Conservation (phyloP, 2,888 invertebrate species). For the Rhabditoides inermis region DNA sequence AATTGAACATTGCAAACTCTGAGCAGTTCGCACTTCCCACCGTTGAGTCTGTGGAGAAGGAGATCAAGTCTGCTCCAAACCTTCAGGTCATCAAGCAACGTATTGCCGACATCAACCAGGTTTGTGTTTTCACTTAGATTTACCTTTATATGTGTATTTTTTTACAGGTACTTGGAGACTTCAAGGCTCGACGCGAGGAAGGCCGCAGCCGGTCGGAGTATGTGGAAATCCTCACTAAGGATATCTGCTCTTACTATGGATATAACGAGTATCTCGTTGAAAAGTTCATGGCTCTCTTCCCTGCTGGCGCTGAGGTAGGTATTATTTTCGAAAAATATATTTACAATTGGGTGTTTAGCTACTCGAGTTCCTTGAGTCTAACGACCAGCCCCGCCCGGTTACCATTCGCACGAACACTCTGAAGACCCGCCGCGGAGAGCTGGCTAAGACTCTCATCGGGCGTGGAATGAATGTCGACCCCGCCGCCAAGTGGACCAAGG, state of each 20-base stretch:
- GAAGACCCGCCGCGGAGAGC: slow-evolving; percentile 62
- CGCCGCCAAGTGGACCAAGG: slow-evolving; percentile 95
- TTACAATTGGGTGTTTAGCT: slow-evolving; percentile 59
- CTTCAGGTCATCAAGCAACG: slow-evolving; percentile 41
- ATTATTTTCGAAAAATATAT: slow-evolving; percentile 23
- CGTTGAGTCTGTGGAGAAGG: slow-evolving; percentile 41
- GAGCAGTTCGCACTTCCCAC: slow-evolving; percentile 35
- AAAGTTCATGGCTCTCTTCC: slow-evolving; percentile 79
- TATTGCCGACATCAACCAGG: slow-evolving; percentile 44
- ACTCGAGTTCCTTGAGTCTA: slow-evolving; percentile 87
- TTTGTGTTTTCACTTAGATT: slow-evolving; percentile 9
- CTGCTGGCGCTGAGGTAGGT: slow-evolving; percentile 54
- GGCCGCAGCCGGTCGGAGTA: slow-evolving; percentile 34
- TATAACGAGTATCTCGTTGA: slow-evolving; percentile 93
- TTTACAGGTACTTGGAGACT: slow-evolving; percentile 37
- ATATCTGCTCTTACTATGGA: slow-evolving; percentile 86
- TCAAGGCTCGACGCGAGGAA: slow-evolving; percentile 34
- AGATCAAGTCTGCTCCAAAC: slow-evolving; percentile 32
- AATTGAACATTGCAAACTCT: slow-evolving; percentile 35
- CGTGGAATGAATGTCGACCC: slow-evolving; percentile 96
- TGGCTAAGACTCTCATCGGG: slow-evolving; percentile 72
- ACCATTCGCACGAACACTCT: slow-evolving; percentile 91
- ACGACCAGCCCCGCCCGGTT: slow-evolving; percentile 84
- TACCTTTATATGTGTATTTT: neutral
- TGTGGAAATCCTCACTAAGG: slow-evolving; percentile 64